Evolutionary conservation across 2,113 vertebrate species (phyloP).

Genomic region (Nothobranchius kuhntae): DNA sequence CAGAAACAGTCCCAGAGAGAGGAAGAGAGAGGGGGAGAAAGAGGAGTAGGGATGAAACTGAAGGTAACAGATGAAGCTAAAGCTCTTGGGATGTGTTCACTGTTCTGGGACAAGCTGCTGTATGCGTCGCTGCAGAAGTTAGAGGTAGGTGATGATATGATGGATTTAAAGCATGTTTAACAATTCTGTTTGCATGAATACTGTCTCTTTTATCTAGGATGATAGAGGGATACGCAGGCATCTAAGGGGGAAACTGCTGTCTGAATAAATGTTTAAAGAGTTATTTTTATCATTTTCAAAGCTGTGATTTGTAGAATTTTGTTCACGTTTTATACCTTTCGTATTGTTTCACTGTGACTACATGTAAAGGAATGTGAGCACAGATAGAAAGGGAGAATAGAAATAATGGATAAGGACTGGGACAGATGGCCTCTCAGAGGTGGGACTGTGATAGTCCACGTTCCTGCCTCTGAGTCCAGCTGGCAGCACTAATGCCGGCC

Average conservation of each 20-base stretch:
- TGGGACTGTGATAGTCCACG: slow-evolving; percentile 46
- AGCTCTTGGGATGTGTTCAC: slow-evolving; percentile 24
- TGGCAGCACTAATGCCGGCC: slow-evolving; percentile 36
- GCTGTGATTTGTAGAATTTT: background rate
- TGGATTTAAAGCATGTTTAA: background rate
- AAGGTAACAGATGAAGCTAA: slow-evolving; percentile 1
- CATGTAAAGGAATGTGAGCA: slow-evolving; percentile 42
- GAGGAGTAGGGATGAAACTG: slow-evolving; percentile 23
- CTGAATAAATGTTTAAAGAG: background rate
- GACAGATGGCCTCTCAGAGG: slow-evolving; percentile 72
- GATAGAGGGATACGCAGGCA: background rate
- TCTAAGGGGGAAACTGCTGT: background rate
- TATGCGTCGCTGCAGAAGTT: background rate
- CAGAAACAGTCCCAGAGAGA: slow-evolving; percentile 15
- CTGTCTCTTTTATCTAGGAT: background rate
- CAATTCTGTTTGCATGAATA: background rate
- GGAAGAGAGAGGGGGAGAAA: slow-evolving; percentile 1
- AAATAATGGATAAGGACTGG: slow-evolving; percentile 17
- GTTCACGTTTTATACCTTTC: background rate
- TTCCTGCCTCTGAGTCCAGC: slow-evolving; percentile 54
- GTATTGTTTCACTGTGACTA: slow-evolving; percentile 1
- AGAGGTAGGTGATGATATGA: slow-evolving; percentile 36
- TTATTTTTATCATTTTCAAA: background rate
- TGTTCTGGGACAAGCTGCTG: slow-evolving; percentile 11
- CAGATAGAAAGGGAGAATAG: slow-evolving; percentile 15